Evolutionary conservation across 2,888 invertebrate genomes (phyloP).

Genomic region (Amphimallon solstitiale): DNA sequence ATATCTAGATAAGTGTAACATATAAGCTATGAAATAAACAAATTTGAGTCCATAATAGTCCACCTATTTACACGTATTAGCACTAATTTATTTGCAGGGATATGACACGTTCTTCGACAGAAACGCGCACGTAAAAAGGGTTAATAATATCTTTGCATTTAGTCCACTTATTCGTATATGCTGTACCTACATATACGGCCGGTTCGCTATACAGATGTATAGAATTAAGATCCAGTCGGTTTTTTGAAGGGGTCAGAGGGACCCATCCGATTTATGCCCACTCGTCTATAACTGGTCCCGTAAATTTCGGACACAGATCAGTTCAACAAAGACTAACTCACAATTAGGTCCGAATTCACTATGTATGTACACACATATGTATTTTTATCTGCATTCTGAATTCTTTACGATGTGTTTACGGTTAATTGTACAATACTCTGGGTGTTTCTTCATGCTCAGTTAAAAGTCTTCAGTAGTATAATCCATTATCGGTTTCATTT

Average conservation of each 20-base stretch:
- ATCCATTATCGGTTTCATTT: conserved; percentile 36
- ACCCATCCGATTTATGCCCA: conserved; percentile 46
- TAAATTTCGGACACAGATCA: conserved; percentile 46
- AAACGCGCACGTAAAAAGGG: conserved; percentile 39
- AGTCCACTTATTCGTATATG: conserved; percentile 42
- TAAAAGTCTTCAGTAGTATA: conserved; percentile 42
- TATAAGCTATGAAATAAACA: neutral
- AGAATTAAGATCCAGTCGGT: conserved; percentile 47
- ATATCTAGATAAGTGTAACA: too few relatives aligned
- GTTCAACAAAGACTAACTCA: conserved; percentile 48
- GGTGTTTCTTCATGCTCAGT: conserved; percentile 29
- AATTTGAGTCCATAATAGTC: neutral
- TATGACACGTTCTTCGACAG: conserved; percentile 4
- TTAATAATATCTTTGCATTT: conserved; percentile 44
- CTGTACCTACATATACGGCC: conserved; percentile 3
- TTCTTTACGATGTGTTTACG: conserved; percentile 27
- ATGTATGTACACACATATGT: conserved; percentile 44
- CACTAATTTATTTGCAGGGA: conserved; percentile 1
- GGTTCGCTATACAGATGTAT: conserved; percentile 39
- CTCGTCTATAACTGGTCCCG: conserved; percentile 39
- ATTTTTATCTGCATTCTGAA: conserved; percentile 17
- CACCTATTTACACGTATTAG: neutral
- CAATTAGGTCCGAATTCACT: conserved; percentile 46
- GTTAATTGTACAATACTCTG: neutral
- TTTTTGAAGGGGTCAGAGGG: conserved; percentile 45